Base-by-base conservation (phyloP, 2,797 vertebrate genomes). In the Tapirus indicus region DNA sequence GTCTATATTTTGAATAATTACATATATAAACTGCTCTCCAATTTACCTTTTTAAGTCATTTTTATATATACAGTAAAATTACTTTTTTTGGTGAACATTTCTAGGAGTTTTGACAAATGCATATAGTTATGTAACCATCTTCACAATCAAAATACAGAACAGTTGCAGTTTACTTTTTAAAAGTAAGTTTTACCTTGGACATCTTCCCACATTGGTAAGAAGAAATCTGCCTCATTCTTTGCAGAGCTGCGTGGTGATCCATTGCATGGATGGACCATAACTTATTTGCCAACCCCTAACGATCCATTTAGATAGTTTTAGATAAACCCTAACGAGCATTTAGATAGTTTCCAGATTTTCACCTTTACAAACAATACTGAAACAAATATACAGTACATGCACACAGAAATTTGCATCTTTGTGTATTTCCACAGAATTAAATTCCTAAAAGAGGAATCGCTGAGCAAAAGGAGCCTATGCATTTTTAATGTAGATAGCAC, bases 31-130 rank as follows among this genome's bases (percentile, higher is more conserved):
- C 62, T 77, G 6, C 32, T 80, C 49, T 62, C 41, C 23, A 66
- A 41, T 25, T 86, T 58, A 49, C 66, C 52, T 35, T 84, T 75
- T 56, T 20, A 82, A 54, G 35, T 88, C 68, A 38, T 32, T 74
- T 85, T 79, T 17, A 86, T 62, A 82, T 29, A 85, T 18, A 32
- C 23, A 54, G 25, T 80, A 66, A 91, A 94, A 92, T 92, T 64
- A 89, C 21, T 88, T 16, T 94, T 75, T 47, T 21, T 52, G 49
- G 49, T 56, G 64, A 94, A 54, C 6, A 52, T 17, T 68, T 74
- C 64, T 54, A 6, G 77, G 52, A 68, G 60, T 41, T 84, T 35
- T 88, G 75, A 62, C 27, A 62, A 62, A 62, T 1, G 25, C 52
- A 9, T 20, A 4, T 10, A 60, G 32, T 82, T 60, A 14, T 35